Percentiles rank a stretch among this genome's conserved stretches.
Evolutionary conservation across 92 coral and sea anemone species (phyloP).

Genomic region (Porites rus): DNA sequence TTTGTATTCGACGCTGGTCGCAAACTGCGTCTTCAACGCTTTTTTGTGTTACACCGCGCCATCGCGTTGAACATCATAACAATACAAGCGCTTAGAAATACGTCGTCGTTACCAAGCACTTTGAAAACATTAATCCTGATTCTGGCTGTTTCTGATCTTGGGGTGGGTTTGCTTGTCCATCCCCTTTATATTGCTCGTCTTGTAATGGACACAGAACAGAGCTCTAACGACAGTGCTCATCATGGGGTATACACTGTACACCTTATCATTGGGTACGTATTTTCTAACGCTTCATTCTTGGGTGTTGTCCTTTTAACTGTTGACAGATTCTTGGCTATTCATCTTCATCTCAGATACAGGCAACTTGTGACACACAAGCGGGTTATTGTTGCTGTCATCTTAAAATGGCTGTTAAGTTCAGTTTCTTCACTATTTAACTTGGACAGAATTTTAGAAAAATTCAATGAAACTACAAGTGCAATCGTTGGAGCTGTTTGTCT

Average conservation of each 20-base stretch:
- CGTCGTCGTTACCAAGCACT: too few relatives aligned
- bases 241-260: neutral
- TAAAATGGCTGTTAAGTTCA: neutral
- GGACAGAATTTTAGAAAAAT: neutral
- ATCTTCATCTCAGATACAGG: slow-evolving; percentile 12
- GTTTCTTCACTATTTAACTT: neutral
- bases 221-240: neutral
- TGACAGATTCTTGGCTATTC: slow-evolving; percentile 25
- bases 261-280: neutral
- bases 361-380: slow-evolving; percentile 12
- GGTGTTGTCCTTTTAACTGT: neutral
- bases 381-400: neutral
- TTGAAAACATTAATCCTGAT: too few relatives aligned
- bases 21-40: too few relatives aligned
- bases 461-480: neutral
- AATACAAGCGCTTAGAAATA: too few relatives aligned
- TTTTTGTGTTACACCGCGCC: too few relatives aligned
- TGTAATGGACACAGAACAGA: neutral
- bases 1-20: too few relatives aligned
- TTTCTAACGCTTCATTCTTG: neutral
- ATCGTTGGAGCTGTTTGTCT: neutral
- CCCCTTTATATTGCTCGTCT: neutral
- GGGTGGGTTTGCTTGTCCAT: too few relatives aligned
- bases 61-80: too few relatives aligned
- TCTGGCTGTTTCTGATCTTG: too few relatives aligned